Base-by-base conservation (phyloP, 2,888 invertebrate genomes). In the Rhagonycha fulva region DNA sequence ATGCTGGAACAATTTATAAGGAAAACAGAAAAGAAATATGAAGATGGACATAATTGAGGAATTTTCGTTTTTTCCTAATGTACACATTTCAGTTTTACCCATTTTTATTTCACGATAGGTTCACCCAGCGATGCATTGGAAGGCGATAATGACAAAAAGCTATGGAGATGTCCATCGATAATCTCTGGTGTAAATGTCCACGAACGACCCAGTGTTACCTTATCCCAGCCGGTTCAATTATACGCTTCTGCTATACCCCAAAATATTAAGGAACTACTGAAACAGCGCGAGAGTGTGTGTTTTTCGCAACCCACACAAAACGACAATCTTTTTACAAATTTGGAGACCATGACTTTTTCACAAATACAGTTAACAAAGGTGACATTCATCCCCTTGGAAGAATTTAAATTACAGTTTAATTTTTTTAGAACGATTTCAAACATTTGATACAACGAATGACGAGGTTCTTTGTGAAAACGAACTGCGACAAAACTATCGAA, bases 381-480 rank as follows among this genome's bases (percentile, higher is more conserved):
- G 79, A 72, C 70, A 76, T 70, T 62, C 14, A 73, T 68, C 28
- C 19, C 4, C 62, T 24, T 72, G 76, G 62, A 14, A 60, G n/a
- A 69, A 62, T 75, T 32, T 23, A 63, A 62, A 68, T 63, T 70
- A 72, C 32, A n/a, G 62, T 68, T 74, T 28, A 74, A 75, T 62
- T 73, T 76, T 88, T 87, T 76, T 89, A 94, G 91, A 93, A 92
- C 82, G 90, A 92, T 71, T 91, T 95, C 88, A 94, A 96, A 87
- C 92, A 92, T 83, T 89, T 97, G 84, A 96, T 96, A 68, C 93
- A 95, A 77, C 92, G 98, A 83, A 95, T 98, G 96, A 98, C 98
- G 67, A 92, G 98, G 82, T 96, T 98, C 89, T 96, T 96, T 89
- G 94, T 97, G 72, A 92, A 90, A 74, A 93, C 92, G 26, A 90